Base-by-base conservation (phyloP, 37 sponge, comb jelly and placozoan genomes). In the Bolinopsis microptera region DNA sequence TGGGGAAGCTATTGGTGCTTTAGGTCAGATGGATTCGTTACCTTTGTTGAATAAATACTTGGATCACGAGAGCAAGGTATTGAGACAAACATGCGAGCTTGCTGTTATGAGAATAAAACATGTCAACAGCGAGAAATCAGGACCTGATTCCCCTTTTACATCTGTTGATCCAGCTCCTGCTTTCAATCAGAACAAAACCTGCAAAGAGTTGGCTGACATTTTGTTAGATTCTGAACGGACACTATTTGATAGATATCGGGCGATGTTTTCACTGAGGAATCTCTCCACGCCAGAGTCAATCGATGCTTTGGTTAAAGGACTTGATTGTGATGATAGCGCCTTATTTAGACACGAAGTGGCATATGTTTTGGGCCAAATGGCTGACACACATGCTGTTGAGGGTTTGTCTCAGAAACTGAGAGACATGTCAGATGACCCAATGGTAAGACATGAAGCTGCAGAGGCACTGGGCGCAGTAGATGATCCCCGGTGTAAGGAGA, bases 391-490 rank as follows among this genome's bases (percentile, higher is more conserved):
- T 0, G 96, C 97, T 13, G 83, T 97, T 88, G 74, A 93, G 35
- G 94, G 94, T 22, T 94, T 99, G 16, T 88, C 24, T 33, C 88
- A 94, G 18, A 83, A 82, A 32, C 95, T 99, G 23, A 38, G 83
- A 18, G 96, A 99, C 37, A 18, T 88, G 22, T 41, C 93, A 0
- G 98, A 99, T 93, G 92, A 95, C 93, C 83, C 96, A 5, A 97
- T 99, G 98, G 99, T 98, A 35, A 92, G 99, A 25, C 99, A 99
- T 82, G 99, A 99, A 88, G 97, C 98, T 94, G 99, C 99, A 0
- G 99, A 99, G 77, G 99, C 99, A 21, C 95, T 99, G 23, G 99
- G 99, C 16, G 95, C 99, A 18, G 96, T 99, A 36, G 99, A 96
- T 0, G 95, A 83, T 38, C 67, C 34, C 16, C 94, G 96, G 93